Evolutionary conservation across 2,888 invertebrate genomes (phyloP), one percentile per base, ranked within the genome.

Genomic region (Parapristionchus giblindavisi): DNA sequence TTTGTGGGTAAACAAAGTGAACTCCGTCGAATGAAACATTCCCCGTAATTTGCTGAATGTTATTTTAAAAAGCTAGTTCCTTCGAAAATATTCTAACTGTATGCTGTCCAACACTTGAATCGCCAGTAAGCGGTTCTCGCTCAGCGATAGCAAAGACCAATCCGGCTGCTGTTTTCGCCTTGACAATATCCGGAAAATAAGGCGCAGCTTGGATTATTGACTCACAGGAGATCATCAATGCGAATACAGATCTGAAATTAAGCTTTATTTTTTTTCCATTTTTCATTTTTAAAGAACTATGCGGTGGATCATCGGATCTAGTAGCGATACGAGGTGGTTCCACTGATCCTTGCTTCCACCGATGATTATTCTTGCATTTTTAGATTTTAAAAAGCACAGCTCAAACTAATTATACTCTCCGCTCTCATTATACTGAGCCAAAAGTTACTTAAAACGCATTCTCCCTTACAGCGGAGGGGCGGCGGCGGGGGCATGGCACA

Each of bases 171-270:
- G 88, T 82, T 40, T 87, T 85, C 11, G 89, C 89, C 77, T 89
- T 89, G 8, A 88, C 87, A 77, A 89, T 89, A 77, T 89, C 90
- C 0, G 89, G 89, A 74, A 89, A 84, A 75, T 80, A 81, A 83
- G 82, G 78, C 1, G 84, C 77, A 0, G 83, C 81, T 75, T 84
- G 80, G 81, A 85, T 85, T 40, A 85, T 80, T 40, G 82, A 80
- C 11, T 83, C 83, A 36, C 81, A 73, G 29, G 79, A 80, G 60
- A 84, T 75, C 61, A 84, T 70, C 80, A 84, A 80, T 11, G 83
- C 78, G 29, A 78, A 78, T 75, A 84, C 80, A 11, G 75, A 78
- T 54, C 81, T 81, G 77, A 17, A 68, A n/a, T 40, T 17, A n/a
- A n/a, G n/a, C n/a, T n/a, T n/a, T n/a, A n/a, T n/a, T n/a, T n/a